Evolutionary conservation across 2,797 vertebrate genomes (phyloP).

Genomic region (Malurus leucopterus): DNA sequence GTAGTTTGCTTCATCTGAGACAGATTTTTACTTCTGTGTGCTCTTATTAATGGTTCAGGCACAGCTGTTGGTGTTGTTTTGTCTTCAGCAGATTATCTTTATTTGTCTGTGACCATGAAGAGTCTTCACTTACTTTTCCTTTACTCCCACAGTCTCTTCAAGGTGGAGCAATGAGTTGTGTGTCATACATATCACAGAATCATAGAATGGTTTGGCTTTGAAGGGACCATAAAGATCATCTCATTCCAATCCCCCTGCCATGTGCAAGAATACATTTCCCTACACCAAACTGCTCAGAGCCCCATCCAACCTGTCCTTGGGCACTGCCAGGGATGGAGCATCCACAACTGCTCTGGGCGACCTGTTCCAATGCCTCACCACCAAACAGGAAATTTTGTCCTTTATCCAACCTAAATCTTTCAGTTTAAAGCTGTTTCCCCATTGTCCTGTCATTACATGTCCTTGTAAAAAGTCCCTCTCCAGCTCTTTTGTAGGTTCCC

Average conservation of each 20-base stretch:
- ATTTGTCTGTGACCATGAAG: background rate
- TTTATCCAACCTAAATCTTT: background rate
- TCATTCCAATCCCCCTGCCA: background rate
- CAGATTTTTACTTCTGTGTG: background rate
- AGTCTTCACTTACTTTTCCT: background rate
- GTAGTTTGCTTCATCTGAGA: background rate
- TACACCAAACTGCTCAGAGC: background rate
- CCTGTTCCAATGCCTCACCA: background rate
- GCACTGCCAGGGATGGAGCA: background rate
- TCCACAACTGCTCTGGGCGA: background rate
- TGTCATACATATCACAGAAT: background rate
- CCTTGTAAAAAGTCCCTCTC: background rate
- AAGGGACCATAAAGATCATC: background rate
- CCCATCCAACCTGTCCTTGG: background rate
- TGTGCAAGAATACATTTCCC: background rate
- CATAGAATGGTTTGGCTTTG: background rate
- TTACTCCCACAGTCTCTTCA: background rate
- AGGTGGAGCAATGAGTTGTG: background rate
- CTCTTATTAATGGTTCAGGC: background rate
- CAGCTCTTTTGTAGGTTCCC: background rate
- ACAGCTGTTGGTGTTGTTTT: background rate
- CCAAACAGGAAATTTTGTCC: background rate
- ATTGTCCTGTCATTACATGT: background rate
- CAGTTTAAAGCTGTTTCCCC: background rate
- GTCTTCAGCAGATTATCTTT: background rate